phyloP scores from a whole-genome alignment of 2,113 vertebrate species.

The Pteruthius melanotis region DNA sequence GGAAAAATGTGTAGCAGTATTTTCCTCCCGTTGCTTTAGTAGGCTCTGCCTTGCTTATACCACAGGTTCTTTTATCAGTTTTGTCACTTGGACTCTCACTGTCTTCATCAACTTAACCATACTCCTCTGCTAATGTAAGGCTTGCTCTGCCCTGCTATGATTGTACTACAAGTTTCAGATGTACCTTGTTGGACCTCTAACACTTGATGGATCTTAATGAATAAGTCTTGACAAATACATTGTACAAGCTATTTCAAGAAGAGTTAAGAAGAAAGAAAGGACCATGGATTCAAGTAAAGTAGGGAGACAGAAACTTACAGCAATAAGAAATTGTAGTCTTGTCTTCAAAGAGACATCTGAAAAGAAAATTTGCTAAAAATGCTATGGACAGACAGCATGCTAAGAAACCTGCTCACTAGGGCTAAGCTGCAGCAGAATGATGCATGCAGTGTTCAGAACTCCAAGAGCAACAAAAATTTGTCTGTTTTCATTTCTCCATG shows the following conservation, averaged over 20 bases:
- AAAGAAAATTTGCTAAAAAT: slow-evolving; percentile 7
- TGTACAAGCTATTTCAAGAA: background rate
- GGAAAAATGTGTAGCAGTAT: background rate
- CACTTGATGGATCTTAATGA: background rate
- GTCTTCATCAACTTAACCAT: background rate
- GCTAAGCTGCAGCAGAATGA: background rate
- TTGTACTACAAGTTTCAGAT: background rate
- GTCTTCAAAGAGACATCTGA: background rate
- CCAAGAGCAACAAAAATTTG: background rate
- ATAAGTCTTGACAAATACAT: background rate
- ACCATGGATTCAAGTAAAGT: background rate
- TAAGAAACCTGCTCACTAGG: background rate
- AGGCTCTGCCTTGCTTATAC: background rate
- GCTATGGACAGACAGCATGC: background rate
- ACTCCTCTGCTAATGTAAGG: background rate
- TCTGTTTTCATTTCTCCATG: background rate
- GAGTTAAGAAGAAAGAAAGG: background rate
- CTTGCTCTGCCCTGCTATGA: background rate
- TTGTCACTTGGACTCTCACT: background rate
- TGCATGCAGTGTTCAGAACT: background rate
- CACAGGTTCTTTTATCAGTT: background rate
- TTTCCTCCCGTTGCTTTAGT: background rate
- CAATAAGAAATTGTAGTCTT: background rate
- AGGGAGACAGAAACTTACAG: background rate
- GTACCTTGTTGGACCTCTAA: background rate